A percentile compares a stretch with the other conserved stretches of the same genome.
Evolutionary conservation across 2,113 vertebrate genomes (phyloP).

Genomic region (Pollimyrus isidori): DNA sequence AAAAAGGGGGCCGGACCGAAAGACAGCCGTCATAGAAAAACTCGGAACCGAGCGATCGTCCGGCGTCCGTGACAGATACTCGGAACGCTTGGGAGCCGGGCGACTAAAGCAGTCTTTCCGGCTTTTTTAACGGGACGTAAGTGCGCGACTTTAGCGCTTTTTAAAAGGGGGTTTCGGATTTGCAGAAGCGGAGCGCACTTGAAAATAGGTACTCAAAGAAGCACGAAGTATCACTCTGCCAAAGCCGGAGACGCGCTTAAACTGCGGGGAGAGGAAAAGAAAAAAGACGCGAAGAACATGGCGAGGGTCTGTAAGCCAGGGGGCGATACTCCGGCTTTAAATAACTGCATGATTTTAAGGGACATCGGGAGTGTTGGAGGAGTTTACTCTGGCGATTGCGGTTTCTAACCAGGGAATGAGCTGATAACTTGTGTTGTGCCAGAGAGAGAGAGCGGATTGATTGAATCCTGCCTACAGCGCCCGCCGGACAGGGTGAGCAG

Average conservation of each 20-base stretch:
- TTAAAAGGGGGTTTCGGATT: background rate
- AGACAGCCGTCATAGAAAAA: constrained; percentile 51
- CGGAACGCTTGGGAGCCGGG: constrained; percentile 16
- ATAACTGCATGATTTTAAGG: background rate
- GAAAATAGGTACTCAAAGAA: background rate
- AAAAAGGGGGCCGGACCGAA: constrained; percentile 47
- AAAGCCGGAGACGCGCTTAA: constrained; percentile 6
- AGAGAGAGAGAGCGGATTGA: background rate
- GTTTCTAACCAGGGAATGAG: background rate
- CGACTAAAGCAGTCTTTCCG: background rate
- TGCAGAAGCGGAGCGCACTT: background rate
- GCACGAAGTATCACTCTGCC: background rate
- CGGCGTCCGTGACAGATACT: constrained; percentile 24
- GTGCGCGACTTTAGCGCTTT: background rate
- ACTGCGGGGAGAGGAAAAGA: background rate
- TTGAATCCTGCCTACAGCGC: background rate
- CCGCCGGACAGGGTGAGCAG: background rate
- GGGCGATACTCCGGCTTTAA: constrained; percentile 9
- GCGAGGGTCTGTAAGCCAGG: constrained; percentile 21
- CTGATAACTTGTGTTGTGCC: background rate
- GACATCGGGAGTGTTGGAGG: background rate
- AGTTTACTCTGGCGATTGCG: background rate
- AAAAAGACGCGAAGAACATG: constrained; percentile 22
- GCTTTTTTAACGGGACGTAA: background rate
- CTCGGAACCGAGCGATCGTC: constrained; percentile 34